Evolutionary conservation across 1,140 invertebrate species (phyloP).

Genomic region (Drosophila eugracilis): DNA sequence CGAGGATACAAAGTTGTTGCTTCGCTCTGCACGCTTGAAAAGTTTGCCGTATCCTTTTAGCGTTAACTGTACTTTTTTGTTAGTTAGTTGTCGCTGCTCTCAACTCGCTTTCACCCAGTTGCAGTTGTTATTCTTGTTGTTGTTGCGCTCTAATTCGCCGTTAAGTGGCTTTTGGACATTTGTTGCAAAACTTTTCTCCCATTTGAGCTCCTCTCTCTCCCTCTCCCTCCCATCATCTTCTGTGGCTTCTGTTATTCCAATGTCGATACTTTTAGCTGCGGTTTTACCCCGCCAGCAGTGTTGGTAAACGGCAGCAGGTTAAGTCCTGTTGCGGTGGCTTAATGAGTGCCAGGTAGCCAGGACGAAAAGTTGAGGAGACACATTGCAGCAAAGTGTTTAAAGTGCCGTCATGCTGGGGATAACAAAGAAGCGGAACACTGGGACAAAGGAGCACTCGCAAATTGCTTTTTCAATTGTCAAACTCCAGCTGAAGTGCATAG

Average conservation of each 20-base stretch:
- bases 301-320: constrained; percentile 39
- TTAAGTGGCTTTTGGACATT: constrained; percentile 82
- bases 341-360: constrained; percentile 44
- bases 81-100: constrained; percentile 55
- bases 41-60: constrained; percentile 74
- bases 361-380: background rate
- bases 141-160: constrained; percentile 76
- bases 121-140: constrained; percentile 47
- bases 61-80: constrained; percentile 77
- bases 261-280: constrained; percentile 58
- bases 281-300: constrained; percentile 29
- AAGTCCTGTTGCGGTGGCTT: constrained; percentile 50
- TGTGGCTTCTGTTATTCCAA: constrained; percentile 30
- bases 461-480: constrained; percentile 41
- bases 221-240: background rate
- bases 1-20: constrained; percentile 29
- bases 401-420: constrained; percentile 13
- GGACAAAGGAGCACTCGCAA: constrained; percentile 8
- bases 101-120: constrained; percentile 13
- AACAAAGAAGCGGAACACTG: background rate
- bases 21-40: constrained; percentile 47
- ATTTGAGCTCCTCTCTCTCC: background rate
- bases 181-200: constrained; percentile 66
- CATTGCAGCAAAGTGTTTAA: constrained; percentile 20
- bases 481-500: constrained; percentile 6